phyloP scores from a whole-genome alignment of 2,113 vertebrate genomes.

The Callaeas wilsoni region DNA sequence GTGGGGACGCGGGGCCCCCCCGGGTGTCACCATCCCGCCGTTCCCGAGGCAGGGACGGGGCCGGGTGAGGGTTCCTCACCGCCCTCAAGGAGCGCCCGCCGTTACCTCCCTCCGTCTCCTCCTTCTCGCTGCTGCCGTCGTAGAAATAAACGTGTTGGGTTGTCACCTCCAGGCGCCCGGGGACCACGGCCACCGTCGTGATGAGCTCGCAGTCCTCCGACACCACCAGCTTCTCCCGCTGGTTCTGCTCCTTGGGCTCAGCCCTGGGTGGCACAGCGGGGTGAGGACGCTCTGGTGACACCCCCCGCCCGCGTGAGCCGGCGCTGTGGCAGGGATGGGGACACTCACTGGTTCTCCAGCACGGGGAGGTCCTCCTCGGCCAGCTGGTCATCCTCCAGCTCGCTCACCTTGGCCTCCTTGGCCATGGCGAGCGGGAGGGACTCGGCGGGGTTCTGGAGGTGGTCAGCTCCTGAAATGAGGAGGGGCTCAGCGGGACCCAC shows the following conservation, averaged over 20 bases:
- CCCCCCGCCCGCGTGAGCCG: rapidly evolving
- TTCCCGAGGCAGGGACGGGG: background rate
- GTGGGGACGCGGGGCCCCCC: too few relatives aligned
- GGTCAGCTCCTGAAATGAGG: slow-evolving; percentile 77
- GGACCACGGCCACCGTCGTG: slow-evolving; percentile 86
- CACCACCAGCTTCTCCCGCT: slow-evolving; percentile 91
- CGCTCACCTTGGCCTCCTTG: slow-evolving; percentile 94
- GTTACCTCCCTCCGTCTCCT: slow-evolving; percentile 92
- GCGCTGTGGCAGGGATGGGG: rapidly evolving
- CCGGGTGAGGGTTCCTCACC: background rate
- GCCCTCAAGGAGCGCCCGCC: rapidly evolving
- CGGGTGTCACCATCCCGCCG: rapidly evolving
- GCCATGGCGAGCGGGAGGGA: slow-evolving; percentile 86
- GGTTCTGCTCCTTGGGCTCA: slow-evolving; percentile 85
- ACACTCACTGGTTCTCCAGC: slow-evolving; percentile 84
- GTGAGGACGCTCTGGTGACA: background rate
- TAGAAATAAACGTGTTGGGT: slow-evolving; percentile 96
- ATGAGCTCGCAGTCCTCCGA: slow-evolving; percentile 96
- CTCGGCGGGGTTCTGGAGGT: slow-evolving; percentile 75
- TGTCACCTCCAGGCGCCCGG: slow-evolving; percentile 90
- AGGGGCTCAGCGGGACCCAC: background rate
- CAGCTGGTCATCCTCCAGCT: slow-evolving; percentile 89
- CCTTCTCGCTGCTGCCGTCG: slow-evolving; percentile 86
- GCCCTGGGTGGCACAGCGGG: slow-evolving; percentile 42
- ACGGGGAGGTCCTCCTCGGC: slow-evolving; percentile 87